Evolutionary conservation across 2,113 vertebrate genomes (phyloP).

Genomic region (Phylloscopus trochilus): DNA sequence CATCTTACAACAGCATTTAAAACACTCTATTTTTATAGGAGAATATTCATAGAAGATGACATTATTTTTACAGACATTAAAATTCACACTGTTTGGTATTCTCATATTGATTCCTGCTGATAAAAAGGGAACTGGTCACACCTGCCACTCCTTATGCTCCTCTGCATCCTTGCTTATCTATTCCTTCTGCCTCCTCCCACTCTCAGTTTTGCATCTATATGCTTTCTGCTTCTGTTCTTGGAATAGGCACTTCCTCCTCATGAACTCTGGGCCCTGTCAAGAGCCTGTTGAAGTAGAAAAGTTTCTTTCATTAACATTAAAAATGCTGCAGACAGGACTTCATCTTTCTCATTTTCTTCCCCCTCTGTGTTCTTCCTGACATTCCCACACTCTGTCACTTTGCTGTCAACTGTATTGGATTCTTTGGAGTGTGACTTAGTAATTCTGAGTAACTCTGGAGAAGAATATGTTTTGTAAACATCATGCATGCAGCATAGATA

Average conservation of each 20-base stretch:
- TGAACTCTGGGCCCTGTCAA: conserved; percentile 23
- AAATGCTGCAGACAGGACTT: neutral
- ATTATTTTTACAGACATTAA: conserved; percentile 44
- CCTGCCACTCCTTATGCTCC: conserved; percentile 56
- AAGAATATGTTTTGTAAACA: neutral
- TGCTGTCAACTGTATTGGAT: neutral
- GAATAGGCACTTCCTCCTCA: conserved; percentile 26
- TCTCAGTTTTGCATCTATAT: conserved; percentile 37
- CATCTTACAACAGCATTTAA: neutral
- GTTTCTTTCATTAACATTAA: neutral
- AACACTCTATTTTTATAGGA: neutral
- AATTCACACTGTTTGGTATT: conserved; percentile 48
- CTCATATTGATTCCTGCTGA: conserved; percentile 44
- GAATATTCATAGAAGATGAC: neutral
- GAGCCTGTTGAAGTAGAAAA: neutral
- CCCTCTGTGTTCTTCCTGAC: neutral
- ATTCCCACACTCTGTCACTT: neutral
- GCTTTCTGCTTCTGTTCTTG: conserved; percentile 34
- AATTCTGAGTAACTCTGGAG: neutral
- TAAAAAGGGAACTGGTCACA: conserved; percentile 60
- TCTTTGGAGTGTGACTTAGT: neutral
- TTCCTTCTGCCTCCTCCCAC: conserved; percentile 56
- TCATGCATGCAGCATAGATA: neutral
- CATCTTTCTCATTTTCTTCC: neutral
- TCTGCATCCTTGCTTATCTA: conserved; percentile 38